Percentiles rank a stretch among this genome's conserved stretches.
phyloP scores from a whole-genome alignment of 2,797 vertebrate genomes.

The Menidia menidia region DNA sequence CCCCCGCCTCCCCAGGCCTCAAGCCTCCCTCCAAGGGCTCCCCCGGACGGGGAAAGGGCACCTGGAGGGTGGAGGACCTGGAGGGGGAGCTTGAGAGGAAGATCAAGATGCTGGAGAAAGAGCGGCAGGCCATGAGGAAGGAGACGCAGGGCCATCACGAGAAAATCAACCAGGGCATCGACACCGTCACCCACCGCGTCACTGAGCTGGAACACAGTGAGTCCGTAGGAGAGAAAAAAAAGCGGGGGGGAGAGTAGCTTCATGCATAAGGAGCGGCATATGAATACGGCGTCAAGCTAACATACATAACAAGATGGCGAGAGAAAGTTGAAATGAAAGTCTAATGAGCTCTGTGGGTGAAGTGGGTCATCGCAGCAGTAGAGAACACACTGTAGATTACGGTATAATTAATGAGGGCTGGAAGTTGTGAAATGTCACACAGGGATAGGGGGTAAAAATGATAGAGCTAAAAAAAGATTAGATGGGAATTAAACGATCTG shows the following conservation, averaged over 20 bases:
- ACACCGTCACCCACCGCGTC: conserved; percentile 76
- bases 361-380: conserved; percentile 45
- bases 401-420: conserved; percentile 50
- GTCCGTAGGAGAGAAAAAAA: conserved; percentile 19
- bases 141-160: conserved; percentile 80
- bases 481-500: not conserved
- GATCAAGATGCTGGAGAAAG: conserved; percentile 82
- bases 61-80: conserved; percentile 82
- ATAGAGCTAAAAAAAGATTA: not conserved
- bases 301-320: conserved; percentile 3
- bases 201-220: conserved; percentile 83
- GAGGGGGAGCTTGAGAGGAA: conserved; percentile 84
- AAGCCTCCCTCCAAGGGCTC: conserved; percentile 54
- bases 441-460: conserved; percentile 4
- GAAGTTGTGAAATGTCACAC: conserved; percentile 48
- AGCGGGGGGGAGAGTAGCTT: not conserved
- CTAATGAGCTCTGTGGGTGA: conserved; percentile 51
- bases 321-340: conserved; percentile 43
- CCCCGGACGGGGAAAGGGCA: conserved; percentile 64
- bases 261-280: conserved; percentile 7
- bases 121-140: conserved; percentile 81
- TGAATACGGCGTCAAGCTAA: conserved; percentile 3
- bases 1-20: conserved; percentile 42
- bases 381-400: conserved; percentile 37
- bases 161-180: conserved; percentile 81